Evolutionary conservation across 2,888 invertebrate genomes (phyloP), one percentile per base, ranked within the genome.

Genomic region (Prenolepis imparis): DNA sequence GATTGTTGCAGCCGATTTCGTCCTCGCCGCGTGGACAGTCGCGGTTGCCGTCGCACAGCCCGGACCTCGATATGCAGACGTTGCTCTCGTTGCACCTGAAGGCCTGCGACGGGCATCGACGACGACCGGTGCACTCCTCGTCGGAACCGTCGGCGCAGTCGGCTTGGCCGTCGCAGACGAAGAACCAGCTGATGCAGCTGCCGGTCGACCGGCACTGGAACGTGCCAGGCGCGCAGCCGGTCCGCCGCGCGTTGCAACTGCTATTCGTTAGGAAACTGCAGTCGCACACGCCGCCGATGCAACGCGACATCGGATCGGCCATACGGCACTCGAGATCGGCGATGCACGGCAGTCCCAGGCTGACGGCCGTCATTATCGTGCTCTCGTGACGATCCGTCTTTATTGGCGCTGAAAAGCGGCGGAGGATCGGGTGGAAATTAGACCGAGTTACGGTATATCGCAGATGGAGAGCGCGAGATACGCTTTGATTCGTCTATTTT

Each of bases 121-220:
- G 95, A 83, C 95, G 95, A 88, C 96, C 96, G 91, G 96, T 95
- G 93, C 98, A 98, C 92, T 97, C 97, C 95, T 98, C 98, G 93
- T 98, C 98, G 0, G 98, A 98, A 28, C 97, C 98, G 92, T 98
- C 98, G 11, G 96, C 96, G 93, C 98, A 98, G 93, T 98, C 98
- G 86, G 96, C 96, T 87, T 97, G 96, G 12, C 97, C 97, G 94
- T 98, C 98, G 94, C 98, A 98, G 5, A 98, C 98, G 95, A 98
- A 98, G 96, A 98, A 98, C 98, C 98, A 98, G 91, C 98, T 98
- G 93, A 98, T 97, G 94, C 98, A 98, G 18, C 96, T 96, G 0
- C 98, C 98, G 74, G 97, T 97, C 75, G 97, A 97, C 44, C 97
- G 97, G 93, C 98, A 98, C 97, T 98, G 95, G 94, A 98, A 98